Evolutionary conservation across 2,113 vertebrate genomes (phyloP), one percentile per base, ranked within the genome.

Genomic region (Chaenocephalus aceratus): DNA sequence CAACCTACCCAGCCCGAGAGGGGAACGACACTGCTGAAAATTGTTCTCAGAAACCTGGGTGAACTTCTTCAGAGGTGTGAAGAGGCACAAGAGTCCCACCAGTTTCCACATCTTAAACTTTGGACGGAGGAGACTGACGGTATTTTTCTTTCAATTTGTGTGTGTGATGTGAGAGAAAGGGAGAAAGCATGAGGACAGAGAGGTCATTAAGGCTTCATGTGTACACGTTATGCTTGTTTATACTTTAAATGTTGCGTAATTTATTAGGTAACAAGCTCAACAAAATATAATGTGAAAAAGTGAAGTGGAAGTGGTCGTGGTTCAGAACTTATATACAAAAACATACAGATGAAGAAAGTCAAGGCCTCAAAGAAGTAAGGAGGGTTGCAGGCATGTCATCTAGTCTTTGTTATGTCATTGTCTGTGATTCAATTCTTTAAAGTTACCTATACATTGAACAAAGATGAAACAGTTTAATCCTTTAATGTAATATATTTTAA

Each of bases 61-160:
- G 72, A 82, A 73, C 34, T 69, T 67, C 66, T 88, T 85, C 76
- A 61, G 62, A 36, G 66, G 30, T 65, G 77, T 83, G 62, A 80
- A 63, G n/a, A 75, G 34, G 44, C 2, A 23, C 34, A 61, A 51
- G 46, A 2, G 48, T 58, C 11, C 41, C 45, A 18, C 26, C 14
- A 36, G 3, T 51, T 77, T 68, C 48, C 41, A 85, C 44, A 56
- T 81, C 23, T 76, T 26, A 58, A 67, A 30, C 15, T 44, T 71
- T 86, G 75, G 84, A 84, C 73, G 3, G 13, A 74, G 70, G 78
- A 91, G 56, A 74, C 75, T 85, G 57, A 94, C 61, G 88, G 92
- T 92, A 91, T 54, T 79, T 30, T 72, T 82, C 45, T 26, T 82
- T 85, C 1, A 68, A 64, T 70, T 4, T 61, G 41, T 58, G 66